Evolutionary conservation across 2,797 vertebrate species (phyloP).

Genomic region (Cryptoprocta ferox): DNA sequence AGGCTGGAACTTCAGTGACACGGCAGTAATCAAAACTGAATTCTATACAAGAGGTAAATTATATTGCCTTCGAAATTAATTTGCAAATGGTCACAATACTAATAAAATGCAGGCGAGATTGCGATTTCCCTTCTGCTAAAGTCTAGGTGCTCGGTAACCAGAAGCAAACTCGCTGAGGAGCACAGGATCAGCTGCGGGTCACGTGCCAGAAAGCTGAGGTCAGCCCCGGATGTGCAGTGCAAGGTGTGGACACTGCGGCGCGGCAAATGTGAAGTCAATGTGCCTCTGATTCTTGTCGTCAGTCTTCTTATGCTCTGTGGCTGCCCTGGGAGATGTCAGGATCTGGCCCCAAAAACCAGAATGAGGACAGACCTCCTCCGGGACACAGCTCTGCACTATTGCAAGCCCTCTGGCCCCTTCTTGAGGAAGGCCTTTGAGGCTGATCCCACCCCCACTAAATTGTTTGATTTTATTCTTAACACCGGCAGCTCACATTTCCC

Average conservation of each 20-base stretch:
- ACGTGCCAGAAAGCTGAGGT: rapidly evolving
- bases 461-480: neutral
- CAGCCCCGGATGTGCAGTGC: neutral
- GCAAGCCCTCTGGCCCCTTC: neutral
- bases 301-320: neutral
- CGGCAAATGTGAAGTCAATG: rapidly evolving
- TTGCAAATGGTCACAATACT: slow-evolving; percentile 65
- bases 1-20: slow-evolving; percentile 61
- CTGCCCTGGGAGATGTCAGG: neutral
- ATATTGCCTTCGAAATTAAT: slow-evolving; percentile 75
- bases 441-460: no score
- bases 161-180: neutral
- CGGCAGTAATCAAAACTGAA: slow-evolving; percentile 75
- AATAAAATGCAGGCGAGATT: slow-evolving; percentile 56
- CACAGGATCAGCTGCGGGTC: rapidly evolving
- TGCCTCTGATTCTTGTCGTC: neutral
- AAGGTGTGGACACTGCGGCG: rapidly evolving
- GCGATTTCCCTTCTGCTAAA: slow-evolving; percentile 52
- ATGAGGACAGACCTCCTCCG: neutral
- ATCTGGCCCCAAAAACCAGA: neutral
- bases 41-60: slow-evolving; percentile 75
- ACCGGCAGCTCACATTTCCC: neutral
- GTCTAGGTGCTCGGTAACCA: neutral
- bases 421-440: neutral
- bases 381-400: rapidly evolving